Conservation (phyloP, 2,113 vertebrate genomes). For the Tauraco erythrolophus region DNA sequence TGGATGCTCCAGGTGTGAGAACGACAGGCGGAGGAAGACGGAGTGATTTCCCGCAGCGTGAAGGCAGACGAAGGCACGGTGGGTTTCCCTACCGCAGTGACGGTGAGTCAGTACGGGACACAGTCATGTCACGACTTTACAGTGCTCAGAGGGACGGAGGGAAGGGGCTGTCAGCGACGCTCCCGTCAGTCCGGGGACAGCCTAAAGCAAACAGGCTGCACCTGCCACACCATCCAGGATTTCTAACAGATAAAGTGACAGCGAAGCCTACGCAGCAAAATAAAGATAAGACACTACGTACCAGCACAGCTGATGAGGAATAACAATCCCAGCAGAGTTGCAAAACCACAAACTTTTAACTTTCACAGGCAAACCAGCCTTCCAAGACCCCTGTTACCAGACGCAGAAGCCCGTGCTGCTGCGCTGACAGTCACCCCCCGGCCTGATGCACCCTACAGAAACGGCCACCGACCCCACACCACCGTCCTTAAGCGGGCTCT, state of each 20-base stretch:
- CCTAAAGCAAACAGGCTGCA: neutral
- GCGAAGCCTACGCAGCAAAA: neutral
- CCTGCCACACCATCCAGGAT: neutral
- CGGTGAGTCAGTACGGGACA: fast-evolving
- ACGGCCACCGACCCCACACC: fast-evolving
- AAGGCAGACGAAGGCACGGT: neutral
- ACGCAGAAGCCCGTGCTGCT: fast-evolving
- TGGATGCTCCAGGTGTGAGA: fast-evolving
- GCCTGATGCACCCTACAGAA: neutral
- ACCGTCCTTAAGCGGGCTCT: neutral
- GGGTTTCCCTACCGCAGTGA: neutral
- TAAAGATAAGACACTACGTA: neutral
- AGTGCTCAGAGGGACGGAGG: neutral
- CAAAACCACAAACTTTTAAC: neutral
- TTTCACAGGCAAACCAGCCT: neutral
- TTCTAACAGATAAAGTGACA: neutral
- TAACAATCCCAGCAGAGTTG: fast-evolving
- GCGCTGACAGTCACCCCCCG: too few species aligned
- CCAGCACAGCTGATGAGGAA: neutral
- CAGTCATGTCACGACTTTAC: neutral
- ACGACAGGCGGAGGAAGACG: neutral
- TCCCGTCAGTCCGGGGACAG: neutral
- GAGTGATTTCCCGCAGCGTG: fast-evolving
- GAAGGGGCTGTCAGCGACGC: neutral
- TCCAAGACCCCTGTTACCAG: neutral